Evolutionary conservation across 2,888 invertebrate species (phyloP).

Genomic region (Pilophorus perplexus): DNA sequence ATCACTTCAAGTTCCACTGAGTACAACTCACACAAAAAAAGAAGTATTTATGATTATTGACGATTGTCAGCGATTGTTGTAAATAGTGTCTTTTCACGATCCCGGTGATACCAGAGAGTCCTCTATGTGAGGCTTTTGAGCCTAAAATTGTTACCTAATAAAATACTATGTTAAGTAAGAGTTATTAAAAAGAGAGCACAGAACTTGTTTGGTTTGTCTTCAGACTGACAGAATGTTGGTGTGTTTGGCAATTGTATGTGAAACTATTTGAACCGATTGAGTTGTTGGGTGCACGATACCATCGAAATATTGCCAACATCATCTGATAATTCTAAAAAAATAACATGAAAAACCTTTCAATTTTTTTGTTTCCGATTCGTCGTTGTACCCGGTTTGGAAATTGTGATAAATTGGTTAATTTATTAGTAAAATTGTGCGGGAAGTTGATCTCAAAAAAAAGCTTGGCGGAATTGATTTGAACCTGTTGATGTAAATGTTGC

Average conservation of each 20-base stretch:
- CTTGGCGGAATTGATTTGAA: too few relatives aligned
- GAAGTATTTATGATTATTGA: not conserved
- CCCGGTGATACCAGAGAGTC: not conserved
- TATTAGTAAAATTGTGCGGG: too few relatives aligned
- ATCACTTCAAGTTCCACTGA: not conserved
- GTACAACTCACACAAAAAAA: not conserved
- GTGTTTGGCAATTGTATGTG: not conserved
- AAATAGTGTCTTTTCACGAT: not conserved
- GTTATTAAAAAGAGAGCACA: too few relatives aligned
- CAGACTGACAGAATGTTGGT: too few relatives aligned
- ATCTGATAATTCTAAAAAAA: too few relatives aligned
- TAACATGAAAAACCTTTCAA: too few relatives aligned
- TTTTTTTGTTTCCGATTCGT: too few relatives aligned
- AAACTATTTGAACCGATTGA: not conserved
- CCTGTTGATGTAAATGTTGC: not conserved
- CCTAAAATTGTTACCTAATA: constrained; percentile 18
- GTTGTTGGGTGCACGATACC: too few relatives aligned
- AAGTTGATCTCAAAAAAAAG: constrained; percentile 16
- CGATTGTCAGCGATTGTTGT: not conserved
- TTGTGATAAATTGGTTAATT: too few relatives aligned
- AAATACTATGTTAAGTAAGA: not conserved
- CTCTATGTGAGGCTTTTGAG: not conserved
- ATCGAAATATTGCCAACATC: too few relatives aligned
- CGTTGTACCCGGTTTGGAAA: too few relatives aligned
- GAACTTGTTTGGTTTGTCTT: too few relatives aligned